These are phyloP conservation scores for Cavia porcellus DNA, from an alignment of 2,113 vertebrate species.

Conservation along the genomic window DNA sequence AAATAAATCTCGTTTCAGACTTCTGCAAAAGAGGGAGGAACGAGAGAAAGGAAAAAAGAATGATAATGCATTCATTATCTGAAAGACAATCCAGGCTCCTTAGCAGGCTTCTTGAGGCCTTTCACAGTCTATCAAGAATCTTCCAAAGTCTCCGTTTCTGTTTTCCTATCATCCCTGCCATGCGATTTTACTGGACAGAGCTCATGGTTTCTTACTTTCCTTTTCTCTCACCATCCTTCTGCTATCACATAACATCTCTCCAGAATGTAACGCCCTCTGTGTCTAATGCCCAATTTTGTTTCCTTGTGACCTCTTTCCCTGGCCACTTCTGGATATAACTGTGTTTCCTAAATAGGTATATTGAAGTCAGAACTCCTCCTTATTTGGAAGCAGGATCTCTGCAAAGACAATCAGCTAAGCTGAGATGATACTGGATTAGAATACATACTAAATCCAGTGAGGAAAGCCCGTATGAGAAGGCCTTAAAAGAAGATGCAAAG, in stretches of 20 bases:
- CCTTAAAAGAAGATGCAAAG: background rate
- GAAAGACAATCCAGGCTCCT: background rate
- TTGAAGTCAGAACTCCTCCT: background rate
- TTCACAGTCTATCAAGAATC: background rate
- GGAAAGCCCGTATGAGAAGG: background rate
- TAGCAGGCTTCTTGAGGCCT: background rate
- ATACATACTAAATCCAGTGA: background rate
- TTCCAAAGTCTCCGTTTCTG: slow-evolving; percentile 26
- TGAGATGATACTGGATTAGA: background rate
- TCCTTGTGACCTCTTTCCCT: background rate
- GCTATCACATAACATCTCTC: background rate
- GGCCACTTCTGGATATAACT: background rate
- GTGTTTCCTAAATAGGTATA: background rate
- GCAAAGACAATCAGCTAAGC: background rate
- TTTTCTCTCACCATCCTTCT: background rate
- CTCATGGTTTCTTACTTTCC: background rate
- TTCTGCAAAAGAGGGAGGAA: background rate
- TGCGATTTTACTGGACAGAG: slow-evolving; percentile 32
- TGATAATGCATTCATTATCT: background rate
- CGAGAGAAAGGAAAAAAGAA: background rate
- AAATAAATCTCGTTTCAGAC: background rate
- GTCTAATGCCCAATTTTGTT: background rate
- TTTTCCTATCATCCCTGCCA: background rate
- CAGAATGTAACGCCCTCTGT: background rate
- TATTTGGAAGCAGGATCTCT: slow-evolving; percentile 7